Percentiles rank a stretch among this genome's conserved stretches.
Evolutionary conservation across 2,888 invertebrate genomes (phyloP).

Genomic region (Drosophila meridiana): DNA sequence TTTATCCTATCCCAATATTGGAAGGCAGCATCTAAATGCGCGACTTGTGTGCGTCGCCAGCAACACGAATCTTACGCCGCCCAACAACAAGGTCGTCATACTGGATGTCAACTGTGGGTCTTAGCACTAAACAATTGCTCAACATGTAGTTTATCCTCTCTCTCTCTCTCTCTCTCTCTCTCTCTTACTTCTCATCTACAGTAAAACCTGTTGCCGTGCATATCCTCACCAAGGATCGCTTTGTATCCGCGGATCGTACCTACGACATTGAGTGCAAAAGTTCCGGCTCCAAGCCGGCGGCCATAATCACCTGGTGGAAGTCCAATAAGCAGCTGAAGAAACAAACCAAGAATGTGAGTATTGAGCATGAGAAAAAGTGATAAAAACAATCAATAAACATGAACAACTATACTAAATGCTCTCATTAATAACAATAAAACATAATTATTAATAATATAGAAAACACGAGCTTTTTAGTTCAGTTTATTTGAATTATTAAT

Average conservation of each 20-base stretch:
- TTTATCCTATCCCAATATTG: slow-evolving; percentile 91
- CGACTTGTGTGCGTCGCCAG: slow-evolving; percentile 94
- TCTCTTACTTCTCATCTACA: slow-evolving; percentile 82
- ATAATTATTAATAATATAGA: slow-evolving; percentile 8
- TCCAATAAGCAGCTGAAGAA: slow-evolving; percentile 92
- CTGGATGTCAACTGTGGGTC: slow-evolving; percentile 95
- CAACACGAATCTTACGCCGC: slow-evolving; percentile 93
- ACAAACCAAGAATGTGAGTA: slow-evolving; percentile 92
- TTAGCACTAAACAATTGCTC: not conserved
- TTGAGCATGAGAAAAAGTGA: not conserved
- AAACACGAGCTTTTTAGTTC: not conserved
- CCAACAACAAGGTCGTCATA: slow-evolving; percentile 91
- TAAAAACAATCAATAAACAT: not conserved
- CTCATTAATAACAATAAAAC: slow-evolving; percentile 19
- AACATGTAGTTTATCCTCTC: not conserved
- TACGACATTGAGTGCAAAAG: slow-evolving; percentile 95
- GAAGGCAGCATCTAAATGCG: slow-evolving; percentile 92
- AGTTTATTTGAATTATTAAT: slow-evolving; percentile 17
- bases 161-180: not conserved
- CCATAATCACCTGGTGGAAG: slow-evolving; percentile 96
- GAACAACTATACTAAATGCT: not conserved
- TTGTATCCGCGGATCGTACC: slow-evolving; percentile 93
- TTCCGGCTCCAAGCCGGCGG: slow-evolving; percentile 93
- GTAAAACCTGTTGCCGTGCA: slow-evolving; percentile 94
- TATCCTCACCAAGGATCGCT: slow-evolving; percentile 93